Evolutionary conservation across 2,888 invertebrate species (phyloP), one percentile per base, ranked within the genome.

Genomic region (Leptopilina drosophilae): DNA sequence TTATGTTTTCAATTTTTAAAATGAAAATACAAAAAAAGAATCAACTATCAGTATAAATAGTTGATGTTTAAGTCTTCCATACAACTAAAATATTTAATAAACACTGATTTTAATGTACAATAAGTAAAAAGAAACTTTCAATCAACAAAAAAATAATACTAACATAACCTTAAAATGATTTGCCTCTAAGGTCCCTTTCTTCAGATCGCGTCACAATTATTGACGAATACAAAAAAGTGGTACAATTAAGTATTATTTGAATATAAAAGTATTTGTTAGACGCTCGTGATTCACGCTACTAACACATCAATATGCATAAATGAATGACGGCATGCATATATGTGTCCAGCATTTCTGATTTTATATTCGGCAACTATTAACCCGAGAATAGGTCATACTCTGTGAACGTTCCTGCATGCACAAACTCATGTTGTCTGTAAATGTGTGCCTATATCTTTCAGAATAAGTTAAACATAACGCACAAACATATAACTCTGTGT

Each of bases 211-310:
- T n/a, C n/a, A n/a, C n/a, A n/a, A 69, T 53, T 49, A 26, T 69
- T 69, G 49, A 49, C 82, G 80, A 81, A 77, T 76, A 79, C 83
- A 77, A 81, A 81, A 8, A 82, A 83, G 83, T 85, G 86, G 77
- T 73, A 56, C 67, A 73, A 73, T 56, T 73, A 59, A 73, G 56
- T 73, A 20, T 20, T 20, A 73, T 56, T 56, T 26, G 53, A 73
- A 73, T 53, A 5, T 73, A 26, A n/a, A n/a, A 42, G 69, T 73
- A 73, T 73, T 53, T n/a, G 53, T 14, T 53, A 14, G 53, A 9
- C 53, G 77, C 75, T 78, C 82, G 82, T 84, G 86, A 87, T 86
- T 87, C 87, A 87, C 83, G 84, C 81, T 77, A 84, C 69, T 77
- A 65, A 59, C 15, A 33, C 33, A 53, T 49, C 53, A 69, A 69